Conservation (phyloP, 30 jellyfish, hydroid and myxozoan species). For the Morbakka virulenta region DNA sequence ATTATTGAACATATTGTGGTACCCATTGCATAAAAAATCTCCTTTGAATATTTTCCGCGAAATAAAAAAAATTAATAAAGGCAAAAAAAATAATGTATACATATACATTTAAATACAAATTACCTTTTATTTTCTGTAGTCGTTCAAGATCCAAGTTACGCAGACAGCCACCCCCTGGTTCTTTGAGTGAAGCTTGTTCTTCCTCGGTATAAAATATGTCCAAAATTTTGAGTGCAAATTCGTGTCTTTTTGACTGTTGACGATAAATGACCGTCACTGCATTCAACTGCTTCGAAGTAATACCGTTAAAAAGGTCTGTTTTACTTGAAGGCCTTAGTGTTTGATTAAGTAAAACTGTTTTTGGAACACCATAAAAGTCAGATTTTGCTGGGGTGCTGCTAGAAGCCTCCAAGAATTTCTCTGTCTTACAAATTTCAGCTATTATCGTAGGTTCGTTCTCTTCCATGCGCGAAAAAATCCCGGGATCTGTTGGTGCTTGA, state of each 20-base stretch:
- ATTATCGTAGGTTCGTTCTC: too few species aligned
- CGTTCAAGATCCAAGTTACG: not conserved
- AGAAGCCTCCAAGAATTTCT: too few species aligned
- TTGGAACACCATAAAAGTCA: not conserved
- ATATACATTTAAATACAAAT: too few species aligned
- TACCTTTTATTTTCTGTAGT: conserved; percentile 1
- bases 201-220: conserved; percentile 7
- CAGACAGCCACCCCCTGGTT: conserved; percentile 5
- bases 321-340: not conserved
- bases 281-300: not conserved
- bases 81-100: too few species aligned
- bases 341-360: not conserved
- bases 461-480: too few species aligned
- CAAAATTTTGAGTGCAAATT: conserved; percentile 5
- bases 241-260: conserved; percentile 10
- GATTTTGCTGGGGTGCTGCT: too few species aligned
- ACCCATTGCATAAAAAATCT: too few species aligned
- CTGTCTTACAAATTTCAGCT: too few species aligned
- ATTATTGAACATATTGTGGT: too few species aligned
- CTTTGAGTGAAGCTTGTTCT: not conserved
- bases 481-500: too few species aligned
- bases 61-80: too few species aligned
- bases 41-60: too few species aligned
- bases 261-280: not conserved
- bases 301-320: not conserved